A percentile compares a stretch with the other conserved stretches of the same genome.
Evolutionary conservation across 2,888 invertebrate genomes (phyloP).

Genomic region (Antheraea yamamai): DNA sequence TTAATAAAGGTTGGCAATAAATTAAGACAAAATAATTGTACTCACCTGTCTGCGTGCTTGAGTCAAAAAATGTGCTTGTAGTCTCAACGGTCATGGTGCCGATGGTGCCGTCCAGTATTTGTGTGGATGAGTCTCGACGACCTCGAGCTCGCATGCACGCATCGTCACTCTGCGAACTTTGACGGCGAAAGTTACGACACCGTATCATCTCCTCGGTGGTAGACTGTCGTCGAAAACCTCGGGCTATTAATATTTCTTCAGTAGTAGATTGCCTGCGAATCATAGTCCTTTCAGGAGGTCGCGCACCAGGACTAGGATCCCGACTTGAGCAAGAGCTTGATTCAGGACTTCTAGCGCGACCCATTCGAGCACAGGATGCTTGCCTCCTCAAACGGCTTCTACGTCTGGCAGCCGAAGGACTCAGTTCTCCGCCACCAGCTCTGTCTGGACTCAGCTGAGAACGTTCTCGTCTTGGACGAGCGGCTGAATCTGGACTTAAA

Average conservation of each 20-base stretch:
- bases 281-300: slow-evolving; percentile 85
- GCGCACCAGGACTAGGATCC: slow-evolving; percentile 91
- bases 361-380: slow-evolving; percentile 87
- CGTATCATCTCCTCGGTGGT: slow-evolving; percentile 97
- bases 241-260: slow-evolving; percentile 94
- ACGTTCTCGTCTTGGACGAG: slow-evolving; percentile 88
- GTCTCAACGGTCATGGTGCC: slow-evolving; percentile 97
- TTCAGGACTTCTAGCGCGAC: slow-evolving; percentile 84
- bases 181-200: slow-evolving; percentile 94
- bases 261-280: slow-evolving; percentile 94
- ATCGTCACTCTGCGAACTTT: slow-evolving; percentile 94
- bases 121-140: slow-evolving; percentile 92
- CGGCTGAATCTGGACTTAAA: slow-evolving; percentile 94
- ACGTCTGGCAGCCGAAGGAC: slow-evolving; percentile 87
- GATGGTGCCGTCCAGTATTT: slow-evolving; percentile 95
- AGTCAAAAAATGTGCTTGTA: slow-evolving; percentile 95
- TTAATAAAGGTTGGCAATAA: not conserved
- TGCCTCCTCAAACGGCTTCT: slow-evolving; percentile 88
- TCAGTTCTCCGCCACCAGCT: slow-evolving; percentile 89
- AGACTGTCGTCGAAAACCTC: slow-evolving; percentile 94
- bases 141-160: slow-evolving; percentile 86
- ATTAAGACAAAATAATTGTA: slow-evolving; percentile 28
- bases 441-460: slow-evolving; percentile 91
- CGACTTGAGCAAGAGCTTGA: slow-evolving; percentile 90
- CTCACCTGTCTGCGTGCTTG: slow-evolving; percentile 96